These are phyloP conservation scores for Ceyx margarethae DNA, from an alignment of 2,113 vertebrate genomes.

Conservation along the genomic window DNA sequence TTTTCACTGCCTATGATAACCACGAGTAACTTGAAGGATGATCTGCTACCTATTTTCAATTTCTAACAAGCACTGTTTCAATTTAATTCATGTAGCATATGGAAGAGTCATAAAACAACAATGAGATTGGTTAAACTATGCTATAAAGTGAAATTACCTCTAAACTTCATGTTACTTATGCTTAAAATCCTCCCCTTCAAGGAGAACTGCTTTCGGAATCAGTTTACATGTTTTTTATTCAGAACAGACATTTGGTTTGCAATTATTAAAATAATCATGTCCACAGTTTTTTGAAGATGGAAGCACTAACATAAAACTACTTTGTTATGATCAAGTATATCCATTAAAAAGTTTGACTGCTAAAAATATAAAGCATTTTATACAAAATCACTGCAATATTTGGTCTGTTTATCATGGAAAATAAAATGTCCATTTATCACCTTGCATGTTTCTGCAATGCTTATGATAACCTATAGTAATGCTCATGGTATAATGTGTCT, in stretches of 20 bases:
- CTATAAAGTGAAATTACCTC: constrained; percentile 22
- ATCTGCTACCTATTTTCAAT: neutral
- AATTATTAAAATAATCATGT: neutral
- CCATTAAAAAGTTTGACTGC: neutral
- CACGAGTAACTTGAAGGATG: neutral
- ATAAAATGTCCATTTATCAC: neutral
- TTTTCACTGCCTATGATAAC: neutral
- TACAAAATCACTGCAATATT: neutral
- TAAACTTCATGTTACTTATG: neutral
- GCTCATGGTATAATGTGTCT: neutral
- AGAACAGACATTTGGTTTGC: neutral
- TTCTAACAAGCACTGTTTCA: constrained; percentile 13
- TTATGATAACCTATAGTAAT: neutral
- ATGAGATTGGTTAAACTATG: neutral
- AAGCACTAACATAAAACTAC: neutral
- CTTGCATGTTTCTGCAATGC: neutral
- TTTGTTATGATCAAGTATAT: neutral
- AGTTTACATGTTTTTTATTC: neutral
- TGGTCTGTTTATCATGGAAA: neutral
- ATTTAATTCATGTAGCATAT: constrained; percentile 6
- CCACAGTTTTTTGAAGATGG: neutral
- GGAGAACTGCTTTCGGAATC: neutral
- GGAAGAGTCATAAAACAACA: constrained; percentile 17
- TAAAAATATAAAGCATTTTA: neutral
- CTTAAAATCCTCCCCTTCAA: neutral